Conservation (phyloP, 2,888 invertebrate species). For the Endotricha flammealis region DNA sequence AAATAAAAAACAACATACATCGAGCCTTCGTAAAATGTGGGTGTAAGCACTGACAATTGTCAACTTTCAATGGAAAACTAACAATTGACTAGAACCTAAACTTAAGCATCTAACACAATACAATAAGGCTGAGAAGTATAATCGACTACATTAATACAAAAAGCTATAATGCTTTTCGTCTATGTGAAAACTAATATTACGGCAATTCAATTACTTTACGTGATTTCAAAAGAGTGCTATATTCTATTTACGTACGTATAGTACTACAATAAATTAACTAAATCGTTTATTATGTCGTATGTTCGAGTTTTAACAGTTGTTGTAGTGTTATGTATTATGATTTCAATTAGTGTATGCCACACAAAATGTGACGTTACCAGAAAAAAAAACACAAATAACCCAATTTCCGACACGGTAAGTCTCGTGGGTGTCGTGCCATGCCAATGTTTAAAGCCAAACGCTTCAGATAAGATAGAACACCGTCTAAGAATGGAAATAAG, state of each 20-base stretch:
- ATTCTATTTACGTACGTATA: no score
- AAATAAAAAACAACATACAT: slow-evolving; percentile 79
- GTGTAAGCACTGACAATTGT: slow-evolving; percentile 56
- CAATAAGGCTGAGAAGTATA: slow-evolving; percentile 30
- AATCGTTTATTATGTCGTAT: slow-evolving; percentile 25
- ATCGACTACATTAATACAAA: slow-evolving; percentile 9
- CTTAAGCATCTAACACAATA: slow-evolving; percentile 66
- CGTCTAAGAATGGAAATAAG: slow-evolving; percentile 63
- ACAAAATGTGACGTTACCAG: slow-evolving; percentile 49
- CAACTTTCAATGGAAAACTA: slow-evolving; percentile 45
- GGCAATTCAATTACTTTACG: slow-evolving; percentile 32
- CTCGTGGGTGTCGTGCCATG: slow-evolving; percentile 71
- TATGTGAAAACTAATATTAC: slow-evolving; percentile 35
- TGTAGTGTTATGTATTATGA: slow-evolving; percentile 28
- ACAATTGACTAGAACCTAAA: slow-evolving; percentile 55
- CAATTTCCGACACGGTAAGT: slow-evolving; percentile 52
- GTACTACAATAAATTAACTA: no score
- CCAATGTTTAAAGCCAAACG: slow-evolving; percentile 72
- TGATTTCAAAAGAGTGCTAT: slow-evolving; percentile 30
- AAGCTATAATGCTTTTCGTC: slow-evolving; percentile 20
- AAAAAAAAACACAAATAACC: slow-evolving; percentile 36
- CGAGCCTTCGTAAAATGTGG: slow-evolving; percentile 74
- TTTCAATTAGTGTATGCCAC: slow-evolving; percentile 43
- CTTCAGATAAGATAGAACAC: slow-evolving; percentile 60
- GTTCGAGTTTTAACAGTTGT: slow-evolving; percentile 27